A percentile compares a stretch with the other conserved stretches of the same genome.
phyloP scores from a whole-genome alignment of 2,797 vertebrate species.

The Zalophus californianus region DNA sequence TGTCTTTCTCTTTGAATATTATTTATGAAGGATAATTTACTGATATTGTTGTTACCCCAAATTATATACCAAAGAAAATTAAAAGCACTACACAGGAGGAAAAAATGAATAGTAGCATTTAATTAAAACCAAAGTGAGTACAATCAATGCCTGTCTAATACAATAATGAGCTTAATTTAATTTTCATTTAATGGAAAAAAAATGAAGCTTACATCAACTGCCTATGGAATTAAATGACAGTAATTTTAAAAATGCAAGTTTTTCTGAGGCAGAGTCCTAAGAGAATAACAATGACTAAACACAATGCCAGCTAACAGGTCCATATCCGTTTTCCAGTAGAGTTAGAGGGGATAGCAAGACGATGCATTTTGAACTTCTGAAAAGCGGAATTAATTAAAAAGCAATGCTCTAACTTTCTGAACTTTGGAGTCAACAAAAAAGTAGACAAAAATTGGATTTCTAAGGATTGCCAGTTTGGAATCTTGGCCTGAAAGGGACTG shows the following conservation, averaged over 20 bases:
- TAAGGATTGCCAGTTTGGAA: constrained; percentile 63
- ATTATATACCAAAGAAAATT: constrained; percentile 82
- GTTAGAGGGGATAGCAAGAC: not conserved
- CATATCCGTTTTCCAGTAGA: constrained; percentile 9
- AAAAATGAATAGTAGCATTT: constrained; percentile 82
- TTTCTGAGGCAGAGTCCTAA: constrained; percentile 62
- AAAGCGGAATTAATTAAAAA: constrained; percentile 70
- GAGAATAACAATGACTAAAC: not conserved
- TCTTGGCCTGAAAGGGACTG: not conserved
- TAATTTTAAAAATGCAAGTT: constrained; percentile 66
- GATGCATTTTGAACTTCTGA: not conserved
- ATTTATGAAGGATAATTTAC: constrained; percentile 81
- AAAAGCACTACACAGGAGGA: constrained; percentile 76
- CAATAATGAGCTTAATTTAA: constrained; percentile 78
- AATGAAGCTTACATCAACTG: constrained; percentile 81
- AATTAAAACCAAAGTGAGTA: constrained; percentile 82
- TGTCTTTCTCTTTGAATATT: constrained; percentile 64
- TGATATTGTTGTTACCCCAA: constrained; percentile 78
- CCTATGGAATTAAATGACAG: constrained; percentile 73
- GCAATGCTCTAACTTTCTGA: constrained; percentile 43
- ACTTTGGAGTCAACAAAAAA: constrained; percentile 61
- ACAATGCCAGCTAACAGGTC: not conserved
- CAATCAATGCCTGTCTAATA: constrained; percentile 82
- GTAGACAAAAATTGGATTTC: constrained; percentile 65
- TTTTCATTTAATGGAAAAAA: constrained; percentile 75